Conservation (phyloP, 2,888 invertebrate genomes). For the Allacma fusca region DNA sequence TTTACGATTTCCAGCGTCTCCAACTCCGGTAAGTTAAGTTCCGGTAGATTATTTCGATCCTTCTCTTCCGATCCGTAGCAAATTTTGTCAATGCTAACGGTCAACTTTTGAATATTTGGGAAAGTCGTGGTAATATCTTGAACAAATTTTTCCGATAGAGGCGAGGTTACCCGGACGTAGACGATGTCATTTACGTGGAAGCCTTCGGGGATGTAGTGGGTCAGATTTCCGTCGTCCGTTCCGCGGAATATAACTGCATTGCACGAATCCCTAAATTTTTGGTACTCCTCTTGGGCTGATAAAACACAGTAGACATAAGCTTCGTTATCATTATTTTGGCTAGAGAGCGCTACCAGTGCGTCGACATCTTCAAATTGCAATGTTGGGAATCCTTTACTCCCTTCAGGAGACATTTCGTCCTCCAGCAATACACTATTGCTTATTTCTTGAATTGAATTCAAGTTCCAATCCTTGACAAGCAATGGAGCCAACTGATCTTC, state of each 20-base stretch:
- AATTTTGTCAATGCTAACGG: constrained; percentile 33
- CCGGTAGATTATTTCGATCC: constrained; percentile 7
- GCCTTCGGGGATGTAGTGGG: not conserved
- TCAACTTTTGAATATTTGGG: constrained; percentile 21
- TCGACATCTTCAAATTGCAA: not conserved
- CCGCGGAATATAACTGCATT: constrained; percentile 18
- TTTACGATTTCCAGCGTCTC: constrained; percentile 27
- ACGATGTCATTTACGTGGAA: constrained; percentile 6
- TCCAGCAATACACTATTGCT: too few relatives aligned
- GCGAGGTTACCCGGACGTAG: constrained; percentile 20
- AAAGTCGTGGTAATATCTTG: constrained; percentile 9
- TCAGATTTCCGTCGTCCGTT: not conserved
- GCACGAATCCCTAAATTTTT: constrained; percentile 9
- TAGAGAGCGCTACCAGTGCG: not conserved
- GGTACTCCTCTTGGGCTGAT: not conserved
- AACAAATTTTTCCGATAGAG: constrained; percentile 14
- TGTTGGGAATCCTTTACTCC: not conserved
- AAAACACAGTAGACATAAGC: constrained; percentile 19
- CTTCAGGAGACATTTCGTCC: not conserved
- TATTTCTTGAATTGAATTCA: not conserved
- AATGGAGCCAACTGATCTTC: not conserved
- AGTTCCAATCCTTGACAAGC: not conserved
- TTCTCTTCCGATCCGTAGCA: constrained; percentile 20
- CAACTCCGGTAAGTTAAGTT: not conserved
- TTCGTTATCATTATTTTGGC: not conserved